Conservation (phyloP, 2,113 vertebrate genomes). For the Limnothrissa miodon region DNA sequence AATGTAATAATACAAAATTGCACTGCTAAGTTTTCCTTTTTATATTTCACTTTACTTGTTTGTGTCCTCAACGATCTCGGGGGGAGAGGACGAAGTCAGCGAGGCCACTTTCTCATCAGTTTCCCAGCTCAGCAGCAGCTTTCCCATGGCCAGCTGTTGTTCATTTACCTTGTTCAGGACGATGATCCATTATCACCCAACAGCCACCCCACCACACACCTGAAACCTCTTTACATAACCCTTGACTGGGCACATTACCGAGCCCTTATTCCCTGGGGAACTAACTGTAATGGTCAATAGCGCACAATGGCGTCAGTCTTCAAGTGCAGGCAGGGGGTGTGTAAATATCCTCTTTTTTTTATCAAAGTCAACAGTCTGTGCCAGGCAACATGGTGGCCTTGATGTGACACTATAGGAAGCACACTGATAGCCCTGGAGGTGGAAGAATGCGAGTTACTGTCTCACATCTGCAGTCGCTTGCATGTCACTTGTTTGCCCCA, state of each 20-base stretch:
- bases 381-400: constrained; percentile 35
- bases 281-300: constrained; percentile 4
- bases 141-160: background rate
- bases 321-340: constrained; percentile 5
- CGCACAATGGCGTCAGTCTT: constrained; percentile 33
- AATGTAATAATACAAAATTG: background rate
- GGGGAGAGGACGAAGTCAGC: background rate
- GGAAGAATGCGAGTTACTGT: constrained; percentile 12
- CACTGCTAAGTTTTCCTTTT: background rate
- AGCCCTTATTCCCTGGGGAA: background rate
- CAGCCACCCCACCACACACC: background rate
- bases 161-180: background rate
- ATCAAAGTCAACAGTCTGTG: constrained; percentile 39
- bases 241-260: background rate
- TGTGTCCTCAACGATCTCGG: background rate
- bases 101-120: background rate
- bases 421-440: background rate
- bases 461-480: background rate
- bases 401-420: constrained; percentile 31
- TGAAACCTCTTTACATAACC: constrained; percentile 4
- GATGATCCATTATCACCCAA: constrained; percentile 10
- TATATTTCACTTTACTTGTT: background rate
- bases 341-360: constrained; percentile 34
- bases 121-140: background rate
- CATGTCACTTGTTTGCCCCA: background rate